Conservation (phyloP, 2,797 vertebrate genomes). For the Apodemus agrarius region DNA sequence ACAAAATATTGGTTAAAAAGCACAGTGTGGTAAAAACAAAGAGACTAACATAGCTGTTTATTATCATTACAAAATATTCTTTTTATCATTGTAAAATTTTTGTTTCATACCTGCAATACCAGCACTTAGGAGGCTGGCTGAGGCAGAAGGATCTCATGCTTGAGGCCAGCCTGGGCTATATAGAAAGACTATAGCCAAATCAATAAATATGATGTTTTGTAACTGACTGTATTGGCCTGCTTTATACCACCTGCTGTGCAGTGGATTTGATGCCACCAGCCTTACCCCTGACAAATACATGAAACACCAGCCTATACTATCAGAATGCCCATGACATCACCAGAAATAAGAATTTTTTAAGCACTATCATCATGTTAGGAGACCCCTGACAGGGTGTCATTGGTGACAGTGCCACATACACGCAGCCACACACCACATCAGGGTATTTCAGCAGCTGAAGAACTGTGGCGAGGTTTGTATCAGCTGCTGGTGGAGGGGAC, state of each 20-base stretch:
- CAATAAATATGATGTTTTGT: background rate
- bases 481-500: background rate
- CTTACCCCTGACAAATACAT: background rate
- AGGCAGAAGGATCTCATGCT: background rate
- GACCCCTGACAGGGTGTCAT: too few species aligned
- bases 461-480: too few species aligned
- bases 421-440: too few species aligned
- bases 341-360: background rate
- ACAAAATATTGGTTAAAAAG: background rate
- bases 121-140: background rate
- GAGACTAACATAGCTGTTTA: background rate
- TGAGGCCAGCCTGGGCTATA: background rate
- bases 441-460: background rate
- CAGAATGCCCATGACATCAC: background rate
- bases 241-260: background rate
- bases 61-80: background rate
- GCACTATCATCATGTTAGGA: background rate
- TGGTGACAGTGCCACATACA: background rate
- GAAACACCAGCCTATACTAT: accelerated
- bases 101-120: background rate
- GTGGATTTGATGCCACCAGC: background rate
- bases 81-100: background rate
- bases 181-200: background rate
- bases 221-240: background rate
- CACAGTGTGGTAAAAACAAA: background rate